Conservation (phyloP, 2,888 invertebrate species). For the Falcaria lacertinaria region DNA sequence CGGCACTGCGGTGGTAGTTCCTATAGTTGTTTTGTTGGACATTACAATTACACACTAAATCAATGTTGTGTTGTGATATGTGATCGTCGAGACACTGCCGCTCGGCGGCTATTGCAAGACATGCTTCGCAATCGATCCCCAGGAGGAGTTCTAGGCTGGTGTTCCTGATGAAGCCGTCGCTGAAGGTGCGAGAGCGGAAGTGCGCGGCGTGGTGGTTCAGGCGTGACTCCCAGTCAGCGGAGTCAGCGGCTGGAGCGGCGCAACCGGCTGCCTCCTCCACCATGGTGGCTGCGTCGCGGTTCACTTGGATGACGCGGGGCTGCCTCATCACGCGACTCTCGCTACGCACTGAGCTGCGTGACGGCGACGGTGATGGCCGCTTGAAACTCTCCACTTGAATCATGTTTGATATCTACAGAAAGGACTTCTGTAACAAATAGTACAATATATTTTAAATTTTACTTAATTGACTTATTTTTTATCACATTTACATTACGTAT, state of each 20-base stretch:
- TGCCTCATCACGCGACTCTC: slow-evolving; percentile 66
- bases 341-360: slow-evolving; percentile 67
- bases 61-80: slow-evolving; percentile 63
- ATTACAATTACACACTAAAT: slow-evolving; percentile 72
- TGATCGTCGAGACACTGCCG: slow-evolving; percentile 61
- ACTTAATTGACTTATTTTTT: no score
- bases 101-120: slow-evolving; percentile 67
- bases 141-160: slow-evolving; percentile 72
- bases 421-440: not conserved
- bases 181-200: slow-evolving; percentile 72
- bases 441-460: not conserved
- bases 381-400: slow-evolving; percentile 69
- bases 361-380: slow-evolving; percentile 72
- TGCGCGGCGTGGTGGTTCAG: slow-evolving; percentile 50
- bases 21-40: slow-evolving; percentile 67
- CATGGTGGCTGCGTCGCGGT: slow-evolving; percentile 75
- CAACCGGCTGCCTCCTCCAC: slow-evolving; percentile 55
- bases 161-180: slow-evolving; percentile 73
- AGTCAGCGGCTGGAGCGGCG: slow-evolving; percentile 17
- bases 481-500: no score
- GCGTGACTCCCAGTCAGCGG: slow-evolving; percentile 50
- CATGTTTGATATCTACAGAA: slow-evolving; percentile 33
- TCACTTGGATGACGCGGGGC: slow-evolving; percentile 72
- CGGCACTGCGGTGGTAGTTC: slow-evolving; percentile 56
- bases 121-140: slow-evolving; percentile 75